Conservation (phyloP, 2,888 invertebrate genomes). For the Odontomyia ornata region DNA sequence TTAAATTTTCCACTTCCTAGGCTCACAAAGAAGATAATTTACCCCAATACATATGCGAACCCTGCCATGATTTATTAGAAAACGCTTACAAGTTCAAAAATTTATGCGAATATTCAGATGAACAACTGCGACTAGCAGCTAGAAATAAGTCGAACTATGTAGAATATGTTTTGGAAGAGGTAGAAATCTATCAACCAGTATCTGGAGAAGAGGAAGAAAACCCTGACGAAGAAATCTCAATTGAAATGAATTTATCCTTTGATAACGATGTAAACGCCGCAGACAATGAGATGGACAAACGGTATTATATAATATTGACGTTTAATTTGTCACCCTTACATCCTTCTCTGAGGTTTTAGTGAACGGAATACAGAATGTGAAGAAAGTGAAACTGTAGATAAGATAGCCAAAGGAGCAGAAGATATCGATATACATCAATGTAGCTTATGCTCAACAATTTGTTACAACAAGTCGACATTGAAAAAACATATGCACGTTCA, state of each 20-base stretch:
- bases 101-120: conserved; percentile 48
- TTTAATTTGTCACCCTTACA: not conserved
- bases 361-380: not conserved
- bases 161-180: conserved; percentile 44
- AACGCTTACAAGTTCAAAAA: conserved; percentile 49
- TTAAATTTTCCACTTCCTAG: not conserved
- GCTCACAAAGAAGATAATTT: conserved; percentile 48
- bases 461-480: conserved; percentile 45
- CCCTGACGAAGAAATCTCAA: conserved; percentile 2
- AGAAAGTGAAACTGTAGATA: not conserved
- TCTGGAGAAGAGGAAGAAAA: conserved; percentile 7
- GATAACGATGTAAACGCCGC: not conserved
- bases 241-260: conserved; percentile 35
- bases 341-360: conserved; percentile 12
- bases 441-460: conserved; percentile 49
- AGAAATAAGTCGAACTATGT: conserved; percentile 44
- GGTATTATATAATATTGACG: not conserved
- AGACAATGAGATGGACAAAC: not conserved
- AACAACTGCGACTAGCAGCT: conserved; percentile 26
- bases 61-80: conserved; percentile 48
- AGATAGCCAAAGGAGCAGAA: not conserved
- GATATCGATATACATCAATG: conserved; percentile 48
- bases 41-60: conserved; percentile 49
- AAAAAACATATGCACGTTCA: conserved; percentile 49
- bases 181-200: not conserved